Percentiles rank a stretch among this genome's conserved stretches.
Conservation (phyloP, 2,113 vertebrate species). For the Proteles cristata region DNA sequence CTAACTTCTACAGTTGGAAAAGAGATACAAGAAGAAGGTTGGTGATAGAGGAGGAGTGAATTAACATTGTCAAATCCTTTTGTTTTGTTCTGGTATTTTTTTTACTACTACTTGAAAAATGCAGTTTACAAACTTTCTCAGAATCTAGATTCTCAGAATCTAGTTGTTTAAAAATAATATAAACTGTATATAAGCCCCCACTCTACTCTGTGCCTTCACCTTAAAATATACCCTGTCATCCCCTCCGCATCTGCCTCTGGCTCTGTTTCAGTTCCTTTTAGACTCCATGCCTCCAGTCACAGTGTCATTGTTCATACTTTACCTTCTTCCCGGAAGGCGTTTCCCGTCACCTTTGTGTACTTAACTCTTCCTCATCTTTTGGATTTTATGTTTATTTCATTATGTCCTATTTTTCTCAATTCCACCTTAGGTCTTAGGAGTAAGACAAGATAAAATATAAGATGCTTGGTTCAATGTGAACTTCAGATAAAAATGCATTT, state of each 20-base stretch:
- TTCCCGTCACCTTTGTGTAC: background rate
- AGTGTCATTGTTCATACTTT: background rate
- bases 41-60: background rate
- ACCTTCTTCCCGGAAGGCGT: background rate
- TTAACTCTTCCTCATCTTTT: background rate
- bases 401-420: background rate
- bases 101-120: background rate
- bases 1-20: background rate
- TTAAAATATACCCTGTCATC: background rate
- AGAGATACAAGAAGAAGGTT: background rate
- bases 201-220: background rate
- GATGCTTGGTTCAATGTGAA: background rate
- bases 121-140: background rate
- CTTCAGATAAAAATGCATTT: background rate
- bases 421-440: rapidly evolving
- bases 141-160: background rate
- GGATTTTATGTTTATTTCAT: background rate
- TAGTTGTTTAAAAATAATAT: background rate
- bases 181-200: too few species aligned
- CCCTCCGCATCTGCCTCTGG: background rate
- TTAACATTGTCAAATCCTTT: background rate
- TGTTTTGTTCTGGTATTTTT: background rate
- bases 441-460: background rate
- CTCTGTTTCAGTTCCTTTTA: too few species aligned
- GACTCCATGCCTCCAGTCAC: background rate